Conservation (phyloP, 2,888 invertebrate genomes). For the Eretmocerus hayati region DNA sequence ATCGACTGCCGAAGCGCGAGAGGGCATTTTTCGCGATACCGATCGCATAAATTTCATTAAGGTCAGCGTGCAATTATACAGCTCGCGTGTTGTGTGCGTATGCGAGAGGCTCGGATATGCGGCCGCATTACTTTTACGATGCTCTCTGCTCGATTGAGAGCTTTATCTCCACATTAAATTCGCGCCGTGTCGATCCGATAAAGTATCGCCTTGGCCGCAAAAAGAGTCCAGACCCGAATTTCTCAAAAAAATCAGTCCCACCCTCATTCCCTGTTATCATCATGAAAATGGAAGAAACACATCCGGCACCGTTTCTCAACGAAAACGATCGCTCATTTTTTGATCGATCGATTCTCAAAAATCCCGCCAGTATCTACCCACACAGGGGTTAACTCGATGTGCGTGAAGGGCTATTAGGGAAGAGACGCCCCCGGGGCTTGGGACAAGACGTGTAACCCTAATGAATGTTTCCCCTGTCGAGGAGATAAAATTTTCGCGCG, state of each 20-base stretch:
- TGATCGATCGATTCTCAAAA: too few species aligned
- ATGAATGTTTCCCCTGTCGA: constrained; percentile 24
- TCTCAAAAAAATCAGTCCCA: too few species aligned
- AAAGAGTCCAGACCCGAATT: not conserved
- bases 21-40: not conserved
- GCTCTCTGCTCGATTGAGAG: too few species aligned
- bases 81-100: not conserved
- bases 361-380: too few species aligned
- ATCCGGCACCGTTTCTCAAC: too few species aligned
- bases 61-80: not conserved
- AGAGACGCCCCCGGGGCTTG: too few species aligned
- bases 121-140: not conserved
- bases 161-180: constrained; percentile 14
- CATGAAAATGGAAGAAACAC: too few species aligned
- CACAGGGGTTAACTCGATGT: too few species aligned
- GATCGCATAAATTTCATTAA: not conserved
- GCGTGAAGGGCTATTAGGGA: too few species aligned
- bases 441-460: too few species aligned
- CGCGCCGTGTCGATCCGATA: constrained; percentile 1
- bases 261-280: too few species aligned
- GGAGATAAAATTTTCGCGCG: constrained; percentile 20
- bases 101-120: not conserved
- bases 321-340: too few species aligned
- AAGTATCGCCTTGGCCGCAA: constrained; percentile 2
- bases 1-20: not conserved